phyloP scores from a whole-genome alignment of 2,797 vertebrate species.

The Chrysolophus pictus region DNA sequence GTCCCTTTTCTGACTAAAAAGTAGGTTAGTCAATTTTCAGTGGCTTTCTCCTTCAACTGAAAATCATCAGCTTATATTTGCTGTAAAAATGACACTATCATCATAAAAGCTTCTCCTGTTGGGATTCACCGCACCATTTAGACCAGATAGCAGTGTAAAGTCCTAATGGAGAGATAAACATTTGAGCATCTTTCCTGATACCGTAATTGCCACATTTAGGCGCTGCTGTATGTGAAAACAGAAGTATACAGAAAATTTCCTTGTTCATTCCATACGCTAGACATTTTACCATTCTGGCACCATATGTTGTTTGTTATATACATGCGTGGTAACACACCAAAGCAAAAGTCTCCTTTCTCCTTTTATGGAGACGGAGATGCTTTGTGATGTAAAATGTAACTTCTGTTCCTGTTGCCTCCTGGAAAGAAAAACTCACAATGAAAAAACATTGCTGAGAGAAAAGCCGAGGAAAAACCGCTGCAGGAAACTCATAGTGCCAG shows the following conservation, averaged over 20 bases:
- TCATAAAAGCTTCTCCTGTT: conserved; percentile 66
- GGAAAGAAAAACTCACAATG: neutral
- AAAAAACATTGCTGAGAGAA: neutral
- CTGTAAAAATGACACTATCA: conserved; percentile 57
- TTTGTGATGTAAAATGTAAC: neutral
- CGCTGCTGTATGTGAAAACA: conserved; percentile 57
- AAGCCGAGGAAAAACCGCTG: neutral
- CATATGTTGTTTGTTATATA: neutral
- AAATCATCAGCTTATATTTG: conserved; percentile 54
- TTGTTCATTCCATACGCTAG: conserved; percentile 12
- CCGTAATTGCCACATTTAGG: conserved; percentile 50
- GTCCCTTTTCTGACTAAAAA: conserved; percentile 47
- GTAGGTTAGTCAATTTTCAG: conserved; percentile 55
- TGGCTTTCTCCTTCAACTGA: conserved; percentile 45
- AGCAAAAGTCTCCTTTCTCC: neutral
- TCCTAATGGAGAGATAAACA: conserved; percentile 71
- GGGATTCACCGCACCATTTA: conserved; percentile 49
- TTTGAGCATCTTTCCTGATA: conserved; percentile 44
- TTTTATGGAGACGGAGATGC: neutral
- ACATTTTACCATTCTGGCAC: neutral
- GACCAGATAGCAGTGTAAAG: conserved; percentile 49
- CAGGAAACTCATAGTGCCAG: neutral
- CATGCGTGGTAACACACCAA: neutral
- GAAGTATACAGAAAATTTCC: conserved; percentile 29
- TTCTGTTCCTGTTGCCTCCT: neutral